A percentile compares a stretch with the other conserved stretches of the same genome.
phyloP scores from a whole-genome alignment of 2,888 invertebrate species.

The Itoplectis maculator region DNA sequence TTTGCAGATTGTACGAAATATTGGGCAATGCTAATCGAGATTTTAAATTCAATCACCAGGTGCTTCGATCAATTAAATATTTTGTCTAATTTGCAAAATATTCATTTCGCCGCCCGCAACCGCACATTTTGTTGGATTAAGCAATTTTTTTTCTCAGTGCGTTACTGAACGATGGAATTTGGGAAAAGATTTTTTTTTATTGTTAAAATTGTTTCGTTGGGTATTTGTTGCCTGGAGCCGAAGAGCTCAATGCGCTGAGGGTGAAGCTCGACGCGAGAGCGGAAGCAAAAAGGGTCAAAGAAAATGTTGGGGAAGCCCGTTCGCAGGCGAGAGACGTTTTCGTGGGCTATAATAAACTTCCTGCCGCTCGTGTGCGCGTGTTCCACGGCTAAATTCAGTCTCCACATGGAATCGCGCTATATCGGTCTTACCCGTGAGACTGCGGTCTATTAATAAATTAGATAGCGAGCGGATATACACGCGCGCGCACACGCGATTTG shows the following conservation, averaged over 20 bases:
- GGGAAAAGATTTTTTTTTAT: no score
- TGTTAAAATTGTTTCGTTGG: not conserved
- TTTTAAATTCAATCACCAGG: no score
- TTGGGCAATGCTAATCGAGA: no score
- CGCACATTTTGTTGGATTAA: no score
- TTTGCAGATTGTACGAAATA: no score
- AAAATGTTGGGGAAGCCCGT: constrained; percentile 44
- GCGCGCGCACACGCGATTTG: not conserved
- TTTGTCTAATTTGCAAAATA: no score
- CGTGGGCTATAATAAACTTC: constrained; percentile 60
- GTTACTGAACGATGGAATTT: no score
- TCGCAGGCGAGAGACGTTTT: constrained; percentile 14
- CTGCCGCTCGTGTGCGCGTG: constrained; percentile 24
- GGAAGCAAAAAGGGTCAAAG: not conserved
- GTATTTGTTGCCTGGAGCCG: not conserved
- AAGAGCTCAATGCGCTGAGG: not conserved
- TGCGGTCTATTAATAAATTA: constrained; percentile 59
- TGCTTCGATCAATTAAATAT: no score
- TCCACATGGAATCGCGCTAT: constrained; percentile 56
- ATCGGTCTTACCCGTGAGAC: constrained; percentile 60
- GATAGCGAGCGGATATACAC: constrained; percentile 43
- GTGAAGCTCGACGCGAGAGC: not conserved
- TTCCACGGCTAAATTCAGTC: constrained; percentile 37
- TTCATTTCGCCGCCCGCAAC: no score
- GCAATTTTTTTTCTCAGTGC: no score